These are phyloP conservation scores for Cossypha polioptera DNA, from an alignment of 2,797 vertebrate genomes.

Conservation along the genomic window DNA sequence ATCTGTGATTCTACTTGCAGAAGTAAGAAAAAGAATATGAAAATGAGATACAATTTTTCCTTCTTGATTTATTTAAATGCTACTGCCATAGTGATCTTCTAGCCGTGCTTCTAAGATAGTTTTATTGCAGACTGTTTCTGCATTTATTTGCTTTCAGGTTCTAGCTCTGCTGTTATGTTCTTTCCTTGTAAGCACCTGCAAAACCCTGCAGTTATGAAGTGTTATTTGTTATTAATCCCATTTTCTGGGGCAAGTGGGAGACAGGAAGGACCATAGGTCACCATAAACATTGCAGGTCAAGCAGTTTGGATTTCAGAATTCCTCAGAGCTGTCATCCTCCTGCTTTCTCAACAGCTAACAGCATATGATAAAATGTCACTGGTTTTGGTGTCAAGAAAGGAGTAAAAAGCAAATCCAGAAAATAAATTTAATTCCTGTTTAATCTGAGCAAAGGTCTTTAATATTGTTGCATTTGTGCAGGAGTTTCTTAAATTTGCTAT, in stretches of 20 bases:
- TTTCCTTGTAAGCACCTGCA: conserved; percentile 55
- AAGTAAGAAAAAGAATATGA: conserved; percentile 20
- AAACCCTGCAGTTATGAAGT: conserved; percentile 15
- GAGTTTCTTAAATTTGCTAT: background rate
- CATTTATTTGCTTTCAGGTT: conserved; percentile 64
- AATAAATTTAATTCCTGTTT: background rate
- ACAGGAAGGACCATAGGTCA: conserved; percentile 27
- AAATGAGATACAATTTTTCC: background rate
- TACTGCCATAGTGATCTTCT: background rate
- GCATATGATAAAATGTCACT: background rate
- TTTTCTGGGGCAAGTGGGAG: conserved; percentile 34
- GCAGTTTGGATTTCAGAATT: conserved; percentile 8
- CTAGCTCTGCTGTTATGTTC: conserved; percentile 55
- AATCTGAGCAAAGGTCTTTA: background rate
- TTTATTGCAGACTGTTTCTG: conserved; percentile 29
- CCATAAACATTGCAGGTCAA: conserved; percentile 40
- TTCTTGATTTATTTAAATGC: conserved; percentile 23
- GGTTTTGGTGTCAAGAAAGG: background rate
- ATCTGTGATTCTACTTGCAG: conserved; percentile 3
- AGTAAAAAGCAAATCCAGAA: conserved; percentile 26
- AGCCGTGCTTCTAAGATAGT: background rate
- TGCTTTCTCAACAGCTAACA: background rate
- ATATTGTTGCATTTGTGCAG: background rate
- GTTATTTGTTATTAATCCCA: conserved; percentile 66
- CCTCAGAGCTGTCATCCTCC: background rate